Conservation (phyloP, 2,888 invertebrate species). For the Patella ulyssiponensis region DNA sequence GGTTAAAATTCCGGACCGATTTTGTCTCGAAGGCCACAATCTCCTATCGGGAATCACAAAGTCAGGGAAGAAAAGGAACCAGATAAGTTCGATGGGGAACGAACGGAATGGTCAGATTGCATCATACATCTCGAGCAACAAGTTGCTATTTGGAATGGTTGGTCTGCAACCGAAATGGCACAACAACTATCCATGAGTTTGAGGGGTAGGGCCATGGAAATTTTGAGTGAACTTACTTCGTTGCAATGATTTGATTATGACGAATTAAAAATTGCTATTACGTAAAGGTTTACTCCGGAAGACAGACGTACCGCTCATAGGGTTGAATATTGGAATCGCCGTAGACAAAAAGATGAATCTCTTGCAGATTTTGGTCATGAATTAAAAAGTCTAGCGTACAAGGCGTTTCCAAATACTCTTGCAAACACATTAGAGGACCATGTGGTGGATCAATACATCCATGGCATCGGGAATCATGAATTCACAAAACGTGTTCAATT, state of each 20-base stretch:
- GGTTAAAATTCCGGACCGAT: too few species aligned
- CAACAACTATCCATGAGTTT: conserved; percentile 23
- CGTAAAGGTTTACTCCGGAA: conserved; percentile 4
- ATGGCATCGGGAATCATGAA: conserved; percentile 9
- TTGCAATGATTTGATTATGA: not conserved
- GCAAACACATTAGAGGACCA: not conserved
- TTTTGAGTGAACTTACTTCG: conserved; percentile 10
- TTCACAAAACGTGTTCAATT: too few species aligned
- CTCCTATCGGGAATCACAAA: too few species aligned
- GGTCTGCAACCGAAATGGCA: conserved; percentile 19
- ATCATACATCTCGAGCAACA: conserved; percentile 43
- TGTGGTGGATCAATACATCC: not conserved
- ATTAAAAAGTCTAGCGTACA: not conserved
- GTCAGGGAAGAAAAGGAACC: conserved; percentile 35
- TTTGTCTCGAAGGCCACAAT: too few species aligned
- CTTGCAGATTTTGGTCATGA: conserved; percentile 7
- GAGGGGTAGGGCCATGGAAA: conserved; percentile 15
- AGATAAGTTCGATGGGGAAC: conserved; percentile 39
- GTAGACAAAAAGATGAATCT: conserved; percentile 6
- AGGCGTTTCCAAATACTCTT: conserved; percentile 5
- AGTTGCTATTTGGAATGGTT: too few species aligned
- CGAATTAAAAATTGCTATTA: too few species aligned
- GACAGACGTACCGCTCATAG: not conserved
- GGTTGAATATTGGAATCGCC: conserved; percentile 6
- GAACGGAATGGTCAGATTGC: conserved; percentile 38